phyloP scores from a whole-genome alignment of 2,888 invertebrate species.

The Pachymerium ferrugineum region DNA sequence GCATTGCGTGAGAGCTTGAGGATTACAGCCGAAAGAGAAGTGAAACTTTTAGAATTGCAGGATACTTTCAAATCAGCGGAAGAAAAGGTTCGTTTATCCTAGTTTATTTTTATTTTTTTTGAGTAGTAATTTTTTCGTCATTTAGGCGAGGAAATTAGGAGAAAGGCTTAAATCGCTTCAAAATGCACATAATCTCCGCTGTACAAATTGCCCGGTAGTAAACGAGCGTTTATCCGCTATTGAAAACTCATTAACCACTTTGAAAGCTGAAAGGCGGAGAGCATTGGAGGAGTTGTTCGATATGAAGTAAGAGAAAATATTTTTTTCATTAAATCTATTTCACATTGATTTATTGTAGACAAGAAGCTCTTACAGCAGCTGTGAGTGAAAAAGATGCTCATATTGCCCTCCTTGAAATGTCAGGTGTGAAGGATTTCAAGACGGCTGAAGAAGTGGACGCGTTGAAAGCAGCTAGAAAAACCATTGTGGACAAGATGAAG shows the following conservation, averaged over 20 bases:
- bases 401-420: constrained; percentile 72
- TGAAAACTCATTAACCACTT: constrained; percentile 58
- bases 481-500: constrained; percentile 65
- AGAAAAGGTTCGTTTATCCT: not conserved
- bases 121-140: not conserved
- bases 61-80: not conserved
- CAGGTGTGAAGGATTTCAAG: constrained; percentile 58
- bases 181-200: constrained; percentile 62
- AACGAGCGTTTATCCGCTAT: constrained; percentile 59
- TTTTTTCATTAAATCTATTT: not conserved
- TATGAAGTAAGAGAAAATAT: constrained; percentile 61
- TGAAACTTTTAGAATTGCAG: constrained; percentile 54
- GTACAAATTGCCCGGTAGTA: constrained; percentile 62
- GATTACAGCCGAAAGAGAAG: constrained; percentile 64
- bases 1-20: constrained; percentile 74
- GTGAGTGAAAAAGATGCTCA: constrained; percentile 84
- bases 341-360: constrained; percentile 52
- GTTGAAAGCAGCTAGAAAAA: constrained; percentile 63
- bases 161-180: constrained; percentile 64
- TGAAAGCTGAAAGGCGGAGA: constrained; percentile 59
- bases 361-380: constrained; percentile 74
- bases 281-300: constrained; percentile 70
- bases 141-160: constrained; percentile 63
- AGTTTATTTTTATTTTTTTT: not conserved
- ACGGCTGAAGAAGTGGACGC: constrained; percentile 63